phyloP scores from a whole-genome alignment of 30 jellyfish, hydroid and myxozoan genomes.

The Aurelia aurita region DNA sequence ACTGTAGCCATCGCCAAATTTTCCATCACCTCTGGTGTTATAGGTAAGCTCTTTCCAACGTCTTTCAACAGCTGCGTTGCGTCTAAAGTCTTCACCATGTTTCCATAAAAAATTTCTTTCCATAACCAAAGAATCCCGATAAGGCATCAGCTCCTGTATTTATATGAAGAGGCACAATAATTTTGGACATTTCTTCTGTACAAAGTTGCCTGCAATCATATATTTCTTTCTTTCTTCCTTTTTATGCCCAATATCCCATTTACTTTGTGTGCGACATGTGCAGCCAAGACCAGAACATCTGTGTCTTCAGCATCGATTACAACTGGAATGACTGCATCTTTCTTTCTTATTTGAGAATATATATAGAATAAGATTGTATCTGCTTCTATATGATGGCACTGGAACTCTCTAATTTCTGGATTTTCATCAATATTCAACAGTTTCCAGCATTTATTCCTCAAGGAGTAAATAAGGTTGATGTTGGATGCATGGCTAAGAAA shows the following conservation, averaged over 20 bases:
- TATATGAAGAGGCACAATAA: slow-evolving; percentile 46
- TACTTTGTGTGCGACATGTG: slow-evolving; percentile 24
- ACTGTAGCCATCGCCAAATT: slow-evolving; percentile 22
- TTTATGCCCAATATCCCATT: slow-evolving; percentile 25
- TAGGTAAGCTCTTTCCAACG: slow-evolving; percentile 45
- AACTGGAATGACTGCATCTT: slow-evolving; percentile 38
- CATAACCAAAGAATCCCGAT: slow-evolving; percentile 46
- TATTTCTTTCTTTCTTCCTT: slow-evolving; percentile 23
- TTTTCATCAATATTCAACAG: slow-evolving; percentile 9
- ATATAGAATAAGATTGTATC: slow-evolving; percentile 56
- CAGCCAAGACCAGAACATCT: slow-evolving; percentile 42
- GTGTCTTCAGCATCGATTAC: slow-evolving; percentile 40
- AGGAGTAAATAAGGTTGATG: slow-evolving; percentile 36
- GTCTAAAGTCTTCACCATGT: slow-evolving; percentile 15
- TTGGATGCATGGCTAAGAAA: slow-evolving; percentile 18
- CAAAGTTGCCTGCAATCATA: slow-evolving; percentile 27
- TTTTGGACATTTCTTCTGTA: slow-evolving; percentile 38
- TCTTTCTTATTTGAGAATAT: slow-evolving; percentile 39
- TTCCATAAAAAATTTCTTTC: slow-evolving; percentile 34
- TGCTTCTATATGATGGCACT: slow-evolving; percentile 49
- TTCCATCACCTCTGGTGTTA: slow-evolving; percentile 44
- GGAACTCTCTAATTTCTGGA: neutral
- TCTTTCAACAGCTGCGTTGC: slow-evolving; percentile 34
- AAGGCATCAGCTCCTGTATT: slow-evolving; percentile 37
- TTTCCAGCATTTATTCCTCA: slow-evolving; percentile 23